Base-by-base conservation (phyloP, 2,113 vertebrate genomes). In the Symphodus melops region DNA sequence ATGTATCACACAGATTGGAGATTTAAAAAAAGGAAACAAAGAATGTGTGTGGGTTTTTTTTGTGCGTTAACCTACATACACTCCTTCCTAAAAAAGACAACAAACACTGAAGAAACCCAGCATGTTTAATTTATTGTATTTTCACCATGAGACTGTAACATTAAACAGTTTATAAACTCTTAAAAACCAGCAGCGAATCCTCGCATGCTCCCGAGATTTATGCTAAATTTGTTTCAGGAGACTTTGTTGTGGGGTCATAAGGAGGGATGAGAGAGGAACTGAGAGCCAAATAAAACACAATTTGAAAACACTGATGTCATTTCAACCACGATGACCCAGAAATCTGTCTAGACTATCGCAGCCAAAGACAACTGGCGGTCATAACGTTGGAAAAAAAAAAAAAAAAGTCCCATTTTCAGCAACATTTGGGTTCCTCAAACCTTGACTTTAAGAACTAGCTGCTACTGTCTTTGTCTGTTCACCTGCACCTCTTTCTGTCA, bases 211-310 rank as follows among this genome's bases (percentile, higher is more conserved):
- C 56, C 33, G 5, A 41, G 13, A 75, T 77, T 77, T 58, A 71
- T 69, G 57, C 68, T 37, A 49, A 76, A 51, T 64, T 70, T 3
- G 39, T 70, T 20, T 54, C 5, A 25, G 70, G 65, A 65, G 77
- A 86, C 84, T 89, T 87, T 89, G 88, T 86, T 85, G 81, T 89
- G 79, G 88, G 66, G 61, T 84, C 68, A 64, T 67, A 48, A 75
- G 55, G 33, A 63, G 19, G 36, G 65, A 49, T 63, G 77, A 81
- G 49, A 73, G 75, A 77, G 66, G 76, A 86, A 71, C 66, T 9
- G 39, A 44, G 25, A 66, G 85, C 88, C 88, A 86, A 87, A 88
- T 82, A 63, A 92, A 91, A 86, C 56, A 86, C 75, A 59, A 71
- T 82, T 44, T 51, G 19, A 72, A 80, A 84, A 84, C 69, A 77